These are phyloP conservation scores for Pituophis catenifer DNA, from an alignment of 2,113 vertebrate genomes.

Conservation along the genomic window DNA sequence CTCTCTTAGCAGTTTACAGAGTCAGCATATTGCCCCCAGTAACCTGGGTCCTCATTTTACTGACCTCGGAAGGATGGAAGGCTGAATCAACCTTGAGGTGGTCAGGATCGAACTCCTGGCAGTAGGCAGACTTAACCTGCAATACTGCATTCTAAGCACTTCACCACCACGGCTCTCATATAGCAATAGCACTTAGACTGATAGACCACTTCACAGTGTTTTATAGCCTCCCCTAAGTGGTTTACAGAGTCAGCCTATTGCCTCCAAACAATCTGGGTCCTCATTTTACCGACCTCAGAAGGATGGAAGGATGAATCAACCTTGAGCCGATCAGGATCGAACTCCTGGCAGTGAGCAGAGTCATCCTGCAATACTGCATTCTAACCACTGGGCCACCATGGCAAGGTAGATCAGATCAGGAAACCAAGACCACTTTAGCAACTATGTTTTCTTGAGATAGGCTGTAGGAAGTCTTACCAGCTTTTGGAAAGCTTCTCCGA, in stretches of 20 bases:
- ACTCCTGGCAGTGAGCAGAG: neutral
- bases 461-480: too few relatives aligned
- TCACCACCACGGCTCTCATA: too few relatives aligned
- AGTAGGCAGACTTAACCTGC: neutral
- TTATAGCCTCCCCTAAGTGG: accelerated
- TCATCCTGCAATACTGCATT: neutral
- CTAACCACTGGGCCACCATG: too few relatives aligned
- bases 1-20: neutral
- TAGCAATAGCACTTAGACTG: neutral
- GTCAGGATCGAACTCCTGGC: neutral
- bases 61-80: neutral
- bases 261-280: neutral
- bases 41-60: neutral
- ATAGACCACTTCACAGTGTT: neutral
- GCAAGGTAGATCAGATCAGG: too few relatives aligned
- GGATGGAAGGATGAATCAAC: neutral
- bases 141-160: neutral
- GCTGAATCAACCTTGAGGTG: neutral
- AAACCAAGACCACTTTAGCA: too few relatives aligned
- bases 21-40: neutral
- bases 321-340: neutral
- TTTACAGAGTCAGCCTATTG: neutral
- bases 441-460: too few relatives aligned
- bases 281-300: neutral
- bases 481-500: too few relatives aligned